A percentile compares a stretch with the other conserved stretches of the same genome.
These are phyloP conservation scores for Syngnathus typhle DNA, from an alignment of 2,113 vertebrate genomes.

Conservation along the genomic window DNA sequence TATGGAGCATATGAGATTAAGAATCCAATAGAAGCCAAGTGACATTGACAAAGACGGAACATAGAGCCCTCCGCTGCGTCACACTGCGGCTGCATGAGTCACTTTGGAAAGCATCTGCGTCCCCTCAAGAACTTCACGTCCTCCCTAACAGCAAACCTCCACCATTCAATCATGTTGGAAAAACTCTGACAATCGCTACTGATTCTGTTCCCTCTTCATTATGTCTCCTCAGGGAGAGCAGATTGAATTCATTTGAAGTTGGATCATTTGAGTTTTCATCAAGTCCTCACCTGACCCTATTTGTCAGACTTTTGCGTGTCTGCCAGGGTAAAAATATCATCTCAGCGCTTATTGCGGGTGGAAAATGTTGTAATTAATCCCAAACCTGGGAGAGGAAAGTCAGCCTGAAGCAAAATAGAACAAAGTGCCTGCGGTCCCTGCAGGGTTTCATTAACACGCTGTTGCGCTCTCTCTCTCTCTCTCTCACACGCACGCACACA, in stretches of 20 bases:
- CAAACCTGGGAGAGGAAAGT: slow-evolving; percentile 3
- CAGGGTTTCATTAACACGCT: slow-evolving; percentile 6
- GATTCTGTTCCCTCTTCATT: background rate
- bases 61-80: background rate
- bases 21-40: slow-evolving; percentile 5
- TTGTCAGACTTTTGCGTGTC: background rate
- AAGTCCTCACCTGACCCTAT: background rate
- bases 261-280: background rate
- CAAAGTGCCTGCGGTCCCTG: slow-evolving; percentile 1
- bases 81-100: slow-evolving; percentile 9
- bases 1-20: slow-evolving; percentile 8
- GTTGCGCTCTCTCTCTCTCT: background rate
- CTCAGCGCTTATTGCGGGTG: background rate
- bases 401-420: slow-evolving; percentile 5
- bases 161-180: too few species aligned
- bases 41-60: slow-evolving; percentile 13
- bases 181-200: background rate
- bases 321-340: slow-evolving; percentile 2
- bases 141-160: background rate
- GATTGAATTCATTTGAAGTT: background rate
- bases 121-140: background rate
- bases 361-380: slow-evolving; percentile 6
- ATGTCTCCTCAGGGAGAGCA: background rate
- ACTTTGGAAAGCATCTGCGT: background rate
- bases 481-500: slow-evolving; percentile 2